Percentiles rank a stretch among this genome's conserved stretches.
phyloP scores from a whole-genome alignment of 2,888 invertebrate species.

The Podotricha telesiphe region DNA sequence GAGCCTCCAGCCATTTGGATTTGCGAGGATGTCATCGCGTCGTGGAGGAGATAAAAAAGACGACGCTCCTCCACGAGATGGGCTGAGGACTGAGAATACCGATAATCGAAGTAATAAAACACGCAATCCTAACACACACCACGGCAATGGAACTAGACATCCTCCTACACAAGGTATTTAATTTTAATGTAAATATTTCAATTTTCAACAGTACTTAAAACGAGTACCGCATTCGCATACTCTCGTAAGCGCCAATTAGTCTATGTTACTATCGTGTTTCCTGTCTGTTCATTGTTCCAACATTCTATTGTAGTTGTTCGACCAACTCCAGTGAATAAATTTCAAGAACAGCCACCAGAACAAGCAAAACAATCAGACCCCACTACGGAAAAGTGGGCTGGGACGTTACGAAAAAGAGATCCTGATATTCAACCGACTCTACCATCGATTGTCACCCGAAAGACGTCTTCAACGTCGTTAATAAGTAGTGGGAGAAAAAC shows the following conservation, averaged over 20 bases:
- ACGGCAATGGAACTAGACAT: slow-evolving; percentile 68
- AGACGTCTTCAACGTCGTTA: slow-evolving; percentile 78
- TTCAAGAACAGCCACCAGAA: slow-evolving; percentile 59
- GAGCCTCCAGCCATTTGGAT: slow-evolving; percentile 86
- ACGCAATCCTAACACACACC: slow-evolving; percentile 59
- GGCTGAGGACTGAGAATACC: slow-evolving; percentile 62
- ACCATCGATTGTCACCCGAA: slow-evolving; percentile 83
- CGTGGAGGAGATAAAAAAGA: slow-evolving; percentile 60
- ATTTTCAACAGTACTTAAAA: slow-evolving; percentile 10
- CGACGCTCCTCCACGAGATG: slow-evolving; percentile 63
- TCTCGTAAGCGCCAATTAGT: slow-evolving; percentile 19
- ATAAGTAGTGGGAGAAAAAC: slow-evolving; percentile 69
- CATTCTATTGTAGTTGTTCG: slow-evolving; percentile 62
- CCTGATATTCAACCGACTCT: slow-evolving; percentile 86
- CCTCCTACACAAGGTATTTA: slow-evolving; percentile 72
- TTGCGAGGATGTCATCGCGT: slow-evolving; percentile 85
- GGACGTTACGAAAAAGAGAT: slow-evolving; percentile 85
- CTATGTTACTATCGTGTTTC: background rate
- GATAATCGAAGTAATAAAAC: slow-evolving; percentile 60
- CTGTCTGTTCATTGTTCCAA: background rate
- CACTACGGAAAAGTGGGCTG: slow-evolving; percentile 87
- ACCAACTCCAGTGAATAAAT: slow-evolving; percentile 63
- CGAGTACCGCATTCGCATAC: background rate
- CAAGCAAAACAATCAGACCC: slow-evolving; percentile 67
- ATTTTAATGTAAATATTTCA: background rate